phyloP scores from a whole-genome alignment of 2,113 vertebrate species.

The Stegostoma tigrinum region DNA sequence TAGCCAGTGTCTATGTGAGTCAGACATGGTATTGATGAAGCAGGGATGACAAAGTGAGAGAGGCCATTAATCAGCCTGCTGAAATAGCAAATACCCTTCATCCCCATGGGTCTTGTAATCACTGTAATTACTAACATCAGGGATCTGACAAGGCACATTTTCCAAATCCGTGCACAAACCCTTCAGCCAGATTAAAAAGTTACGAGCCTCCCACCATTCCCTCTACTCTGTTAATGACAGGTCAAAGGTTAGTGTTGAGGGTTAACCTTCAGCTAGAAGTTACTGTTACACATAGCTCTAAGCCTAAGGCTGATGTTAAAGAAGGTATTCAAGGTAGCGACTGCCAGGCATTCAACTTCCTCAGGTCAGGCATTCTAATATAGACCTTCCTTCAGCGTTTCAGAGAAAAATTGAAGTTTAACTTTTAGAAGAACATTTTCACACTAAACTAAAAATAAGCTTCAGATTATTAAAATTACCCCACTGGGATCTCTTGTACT shows the following conservation, averaged over 20 bases:
- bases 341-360: background rate
- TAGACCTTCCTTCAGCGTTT: background rate
- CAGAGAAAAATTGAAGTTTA: background rate
- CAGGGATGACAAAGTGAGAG: background rate
- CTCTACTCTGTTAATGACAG: background rate
- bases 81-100: slow-evolving; percentile 1
- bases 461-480: background rate
- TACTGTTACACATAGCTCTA: background rate
- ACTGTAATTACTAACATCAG: slow-evolving; percentile 8
- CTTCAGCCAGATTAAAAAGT: slow-evolving; percentile 4
- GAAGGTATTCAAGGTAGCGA: background rate
- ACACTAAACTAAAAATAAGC: background rate
- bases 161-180: slow-evolving; percentile 3
- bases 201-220: background rate
- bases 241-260: background rate
- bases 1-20: background rate
- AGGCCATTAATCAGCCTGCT: background rate
- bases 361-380: background rate
- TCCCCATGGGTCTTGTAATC: slow-evolving; percentile 3
- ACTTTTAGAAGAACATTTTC: background rate
- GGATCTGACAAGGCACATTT: slow-evolving; percentile 2
- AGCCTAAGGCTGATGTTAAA: background rate
- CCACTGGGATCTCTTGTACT: background rate
- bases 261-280: background rate
- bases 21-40: background rate